Evolutionary conservation across 1,140 invertebrate species (phyloP).

Genomic region (Meloidogyne floridensis): DNA sequence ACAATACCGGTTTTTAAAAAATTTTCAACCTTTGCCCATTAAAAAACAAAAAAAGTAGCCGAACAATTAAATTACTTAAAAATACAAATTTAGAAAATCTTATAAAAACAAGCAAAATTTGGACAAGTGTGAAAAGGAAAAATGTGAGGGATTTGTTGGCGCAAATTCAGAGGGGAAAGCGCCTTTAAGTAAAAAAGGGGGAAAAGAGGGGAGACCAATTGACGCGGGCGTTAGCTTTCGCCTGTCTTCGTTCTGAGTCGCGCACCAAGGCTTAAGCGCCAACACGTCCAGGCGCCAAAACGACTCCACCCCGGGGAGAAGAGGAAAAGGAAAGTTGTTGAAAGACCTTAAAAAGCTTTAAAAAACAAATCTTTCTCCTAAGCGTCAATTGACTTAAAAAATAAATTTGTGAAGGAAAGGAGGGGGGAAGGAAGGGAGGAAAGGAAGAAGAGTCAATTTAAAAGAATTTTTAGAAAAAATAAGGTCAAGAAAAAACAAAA

Average conservation of each 20-base stretch:
- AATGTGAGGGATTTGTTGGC: background rate
- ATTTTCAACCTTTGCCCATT: background rate
- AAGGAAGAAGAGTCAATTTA: background rate
- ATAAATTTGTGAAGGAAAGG: background rate
- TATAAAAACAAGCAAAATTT: constrained; percentile 3
- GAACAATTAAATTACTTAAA: background rate
- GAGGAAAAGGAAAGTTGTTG: background rate
- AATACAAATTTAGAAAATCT: constrained; percentile 7
- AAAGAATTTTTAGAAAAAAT: background rate
- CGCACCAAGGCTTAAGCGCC: too few species aligned
- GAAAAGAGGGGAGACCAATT: background rate
- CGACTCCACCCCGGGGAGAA: background rate
- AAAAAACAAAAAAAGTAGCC: background rate
- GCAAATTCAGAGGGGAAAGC: background rate
- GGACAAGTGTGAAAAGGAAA: background rate
- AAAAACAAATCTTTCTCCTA: background rate
- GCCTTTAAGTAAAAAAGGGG: background rate
- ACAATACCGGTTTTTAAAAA: background rate
- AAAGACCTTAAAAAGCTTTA: background rate
- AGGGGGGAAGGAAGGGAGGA: too few species aligned
- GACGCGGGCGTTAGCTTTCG: too few species aligned
- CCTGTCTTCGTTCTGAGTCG: too few species aligned
- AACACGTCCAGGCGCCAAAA: too few species aligned
- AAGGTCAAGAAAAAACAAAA: background rate
- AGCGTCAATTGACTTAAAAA: constrained; percentile 1